Conservation (phyloP, 2,888 invertebrate species). For the Stratiomys singularior region DNA sequence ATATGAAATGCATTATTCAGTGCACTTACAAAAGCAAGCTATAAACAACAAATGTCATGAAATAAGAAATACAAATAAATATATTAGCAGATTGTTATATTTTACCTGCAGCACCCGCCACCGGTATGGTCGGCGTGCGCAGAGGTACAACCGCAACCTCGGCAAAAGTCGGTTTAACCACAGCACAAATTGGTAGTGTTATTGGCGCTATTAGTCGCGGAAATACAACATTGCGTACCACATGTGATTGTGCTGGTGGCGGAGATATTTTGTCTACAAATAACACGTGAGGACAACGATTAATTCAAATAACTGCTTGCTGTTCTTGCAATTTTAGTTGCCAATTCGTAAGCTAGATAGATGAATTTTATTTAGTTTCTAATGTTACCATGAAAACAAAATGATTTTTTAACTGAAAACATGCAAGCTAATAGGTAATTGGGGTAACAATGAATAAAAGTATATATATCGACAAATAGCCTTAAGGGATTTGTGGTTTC, state of each 20-base stretch:
- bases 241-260: constrained; percentile 52
- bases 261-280: constrained; percentile 53
- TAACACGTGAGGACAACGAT: constrained; percentile 29
- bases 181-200: constrained; percentile 53
- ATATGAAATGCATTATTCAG: too few relatives aligned
- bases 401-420: neutral
- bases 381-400: neutral
- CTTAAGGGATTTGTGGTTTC: too few relatives aligned
- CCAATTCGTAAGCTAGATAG: too few relatives aligned
- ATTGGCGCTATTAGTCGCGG: constrained; percentile 54
- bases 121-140: constrained; percentile 52
- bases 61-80: constrained; percentile 8
- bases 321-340: constrained; percentile 2
- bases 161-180: constrained; percentile 54
- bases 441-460: too few relatives aligned
- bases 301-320: neutral
- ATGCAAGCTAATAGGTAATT: neutral
- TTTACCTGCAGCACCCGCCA: constrained; percentile 54
- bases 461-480: too few relatives aligned
- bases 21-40: neutral
- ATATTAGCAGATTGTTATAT: constrained; percentile 11
- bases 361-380: neutral
- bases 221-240: constrained; percentile 54
- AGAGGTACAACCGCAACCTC: constrained; percentile 53
- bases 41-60: neutral